Evolutionary conservation across 2,888 invertebrate species (phyloP), one percentile per base, ranked within the genome.

Genomic region (Gymnocheta viridis): DNA sequence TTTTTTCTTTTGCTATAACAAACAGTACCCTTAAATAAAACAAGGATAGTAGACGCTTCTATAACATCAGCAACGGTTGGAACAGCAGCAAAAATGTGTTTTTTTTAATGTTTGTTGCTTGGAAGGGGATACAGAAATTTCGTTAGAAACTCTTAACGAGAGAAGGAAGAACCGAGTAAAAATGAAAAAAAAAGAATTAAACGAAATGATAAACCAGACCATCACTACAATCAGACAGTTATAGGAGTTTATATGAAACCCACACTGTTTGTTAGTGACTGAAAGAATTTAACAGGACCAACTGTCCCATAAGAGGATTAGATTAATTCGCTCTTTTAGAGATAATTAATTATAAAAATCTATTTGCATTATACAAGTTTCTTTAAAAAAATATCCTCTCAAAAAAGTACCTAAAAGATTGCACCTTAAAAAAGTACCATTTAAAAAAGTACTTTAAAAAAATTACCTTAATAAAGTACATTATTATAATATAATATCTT

Each of bases 11-110:
- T 78, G 22, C 38, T 69, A 44, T 38, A 73, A 35, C 82, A 62
- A 77, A 56, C 72, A 77, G 83, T 73, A 62, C 77, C 82, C 81
- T 81, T 41, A 77, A 81, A 81, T 76, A 77, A 80, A 81, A 47
- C 51, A 81, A 62, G 81, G 67, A 84, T 77, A 84, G 73, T 77
- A 77, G 62, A 77, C 72, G 66, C 70, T 76, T 51, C 58, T 49
- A 35, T 41, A 72, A 44, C 70, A 79, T 70, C 83, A 83, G 74
- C 58, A 79, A 69, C 72, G 67, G 27, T 76, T 41, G 64, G 49
- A 79, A 72, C 38, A 62, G 24, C 29, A 62, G 54, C 17, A 78
- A 60, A 38, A 69, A 58, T 44, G 17, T 38, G 62, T 56, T 29
- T 47, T 44, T 51, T n/a, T n/a, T n/a, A n/a, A n/a, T n/a, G n/a